Conservation (phyloP, 2,888 invertebrate species). For the Cybosia mesomella region DNA sequence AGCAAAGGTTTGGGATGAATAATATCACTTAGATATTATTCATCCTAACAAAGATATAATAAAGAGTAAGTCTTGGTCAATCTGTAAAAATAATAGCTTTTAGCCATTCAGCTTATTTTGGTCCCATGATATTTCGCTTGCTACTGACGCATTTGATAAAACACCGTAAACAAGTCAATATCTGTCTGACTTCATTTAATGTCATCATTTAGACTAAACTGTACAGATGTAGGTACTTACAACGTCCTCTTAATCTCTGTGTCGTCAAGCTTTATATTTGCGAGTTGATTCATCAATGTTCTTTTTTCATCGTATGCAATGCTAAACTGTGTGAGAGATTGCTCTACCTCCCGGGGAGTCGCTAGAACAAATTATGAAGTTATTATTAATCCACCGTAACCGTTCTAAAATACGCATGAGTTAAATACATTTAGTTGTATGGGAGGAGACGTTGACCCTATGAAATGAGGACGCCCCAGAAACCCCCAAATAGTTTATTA, state of each 20-base stretch:
- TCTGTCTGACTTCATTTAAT: conserved; percentile 7
- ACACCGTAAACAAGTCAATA: conserved; percentile 11
- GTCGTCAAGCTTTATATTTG: conserved; percentile 41
- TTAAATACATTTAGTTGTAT: conserved; percentile 47
- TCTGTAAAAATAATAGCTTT: conserved; percentile 3
- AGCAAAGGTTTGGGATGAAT: no score
- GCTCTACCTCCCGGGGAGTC: conserved; percentile 46
- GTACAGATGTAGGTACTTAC: conserved; percentile 21
- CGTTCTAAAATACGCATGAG: conserved; percentile 23
- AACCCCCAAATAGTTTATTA: conserved; percentile 60
- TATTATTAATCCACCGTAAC: conserved; percentile 26
- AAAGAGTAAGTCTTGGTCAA: neutral
- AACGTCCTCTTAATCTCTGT: conserved; percentile 34
- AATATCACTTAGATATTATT: no score
- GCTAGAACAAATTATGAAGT: conserved; percentile 31
- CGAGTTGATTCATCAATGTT: conserved; percentile 49
- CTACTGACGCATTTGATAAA: conserved; percentile 17
- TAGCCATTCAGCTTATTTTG: conserved; percentile 5
- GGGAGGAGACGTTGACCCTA: conserved; percentile 58
- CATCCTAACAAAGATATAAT: neutral
- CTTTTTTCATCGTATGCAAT: conserved; percentile 36
- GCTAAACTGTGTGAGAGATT: conserved; percentile 52
- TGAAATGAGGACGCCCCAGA: conserved; percentile 63
- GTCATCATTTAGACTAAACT: conserved; percentile 12
- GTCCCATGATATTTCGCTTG: conserved; percentile 9